These are phyloP conservation scores for Rhodophaea formosa DNA, from an alignment of 2,888 invertebrate species.

Conservation along the genomic window DNA sequence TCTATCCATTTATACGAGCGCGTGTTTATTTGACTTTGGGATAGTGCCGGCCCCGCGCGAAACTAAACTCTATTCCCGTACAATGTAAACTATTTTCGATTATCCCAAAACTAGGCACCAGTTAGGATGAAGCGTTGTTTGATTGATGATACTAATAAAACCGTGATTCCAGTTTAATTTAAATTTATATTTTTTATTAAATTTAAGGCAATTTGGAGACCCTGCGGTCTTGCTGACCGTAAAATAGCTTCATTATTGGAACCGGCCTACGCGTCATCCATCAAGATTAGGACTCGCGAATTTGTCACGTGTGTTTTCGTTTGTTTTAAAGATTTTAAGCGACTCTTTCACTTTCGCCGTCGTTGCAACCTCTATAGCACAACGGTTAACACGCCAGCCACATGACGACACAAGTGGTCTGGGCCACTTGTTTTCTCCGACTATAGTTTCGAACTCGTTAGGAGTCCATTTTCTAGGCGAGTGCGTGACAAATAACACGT, in stretches of 20 bases:
- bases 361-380: too few species aligned
- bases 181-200: too few species aligned
- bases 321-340: neutral
- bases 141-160: slow-evolving; percentile 81
- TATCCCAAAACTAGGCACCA: slow-evolving; percentile 40
- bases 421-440: too few species aligned
- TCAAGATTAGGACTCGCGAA: slow-evolving; percentile 39
- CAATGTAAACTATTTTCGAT: slow-evolving; percentile 55
- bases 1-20: slow-evolving; percentile 73
- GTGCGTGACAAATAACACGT: too few species aligned
- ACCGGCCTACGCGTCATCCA: slow-evolving; percentile 56
- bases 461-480: too few species aligned
- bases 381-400: too few species aligned
- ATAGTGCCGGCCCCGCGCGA: slow-evolving; percentile 49
- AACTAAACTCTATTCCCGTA: slow-evolving; percentile 40
- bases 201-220: slow-evolving; percentile 77
- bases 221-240: slow-evolving; percentile 70
- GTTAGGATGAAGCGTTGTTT: slow-evolving; percentile 66
- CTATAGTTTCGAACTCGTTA: too few species aligned
- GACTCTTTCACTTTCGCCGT: too few species aligned
- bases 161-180: slow-evolving; percentile 80
- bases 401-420: too few species aligned
- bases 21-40: slow-evolving; percentile 75
- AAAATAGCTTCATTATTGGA: slow-evolving; percentile 68
- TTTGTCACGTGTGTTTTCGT: slow-evolving; percentile 31